Base-by-base conservation (phyloP, 2,113 vertebrate species). In the Oreamnos americanus region DNA sequence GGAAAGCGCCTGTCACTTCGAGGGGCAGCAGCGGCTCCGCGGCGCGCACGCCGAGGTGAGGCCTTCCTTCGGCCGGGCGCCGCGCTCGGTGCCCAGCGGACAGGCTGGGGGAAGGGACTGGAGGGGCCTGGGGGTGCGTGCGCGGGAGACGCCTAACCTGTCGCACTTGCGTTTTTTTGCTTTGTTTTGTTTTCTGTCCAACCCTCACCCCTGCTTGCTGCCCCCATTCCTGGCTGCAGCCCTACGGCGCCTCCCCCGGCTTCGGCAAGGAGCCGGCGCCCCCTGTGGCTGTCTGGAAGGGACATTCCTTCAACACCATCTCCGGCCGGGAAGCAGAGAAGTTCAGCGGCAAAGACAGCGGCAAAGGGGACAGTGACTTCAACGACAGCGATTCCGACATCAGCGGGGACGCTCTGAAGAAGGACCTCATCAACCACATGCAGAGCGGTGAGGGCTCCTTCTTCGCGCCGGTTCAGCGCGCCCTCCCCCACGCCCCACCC, bases 311-410 rank as follows among this genome's bases (percentile, higher is more conserved):
- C 98, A 99, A 99, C 43, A 99, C 99, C 13, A 99, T 99, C 95
- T 99, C 99, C 0, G 99, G 99, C 10, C 98, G 99, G 90, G 99
- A 99, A 91, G 99, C 99, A 0, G 99, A 99, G 97, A 99, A 99
- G 95, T 99, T 99, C 98, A 99, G 99, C 1, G 99, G 99, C 71
- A 99, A 99, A 98, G 99, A 99, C 98, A 99, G 99, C 0, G 99
- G 99, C 17, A 99, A 99, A 98, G 99, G 99, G 0, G 99, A 99
- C 99, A 99, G 99, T 7, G 99, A 99, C 98, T 99, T 99, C 98
- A 99, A 99, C 0, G 99, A 99, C 99, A 99, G 99, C 0, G 99
- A 99, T 79, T 99, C 99, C 0, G 99, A 99, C 98, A 99, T 99
- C 97, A 99, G 99, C 1, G 99, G 99, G 89, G 99, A 99, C 57